Percentiles rank a stretch among this genome's conserved stretches.
These are phyloP conservation scores for Sacculina carcini DNA, from an alignment of 2,888 invertebrate genomes.

Conservation along the genomic window DNA sequence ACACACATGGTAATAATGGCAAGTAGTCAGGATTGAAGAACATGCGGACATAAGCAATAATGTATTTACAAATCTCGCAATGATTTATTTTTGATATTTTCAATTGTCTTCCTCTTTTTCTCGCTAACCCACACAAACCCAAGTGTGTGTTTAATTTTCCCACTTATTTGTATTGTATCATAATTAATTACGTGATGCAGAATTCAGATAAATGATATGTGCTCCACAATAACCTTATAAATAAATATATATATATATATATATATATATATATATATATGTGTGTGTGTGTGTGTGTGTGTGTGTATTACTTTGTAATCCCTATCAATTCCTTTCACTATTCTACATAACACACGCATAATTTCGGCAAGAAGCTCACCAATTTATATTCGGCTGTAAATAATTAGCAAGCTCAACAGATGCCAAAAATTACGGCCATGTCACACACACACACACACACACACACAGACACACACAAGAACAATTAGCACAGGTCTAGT, in stretches of 20 bases:
- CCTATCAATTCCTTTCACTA: no score
- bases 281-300: no score
- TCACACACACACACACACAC: background rate
- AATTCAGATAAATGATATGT: slow-evolving; percentile 2
- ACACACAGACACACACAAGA: background rate
- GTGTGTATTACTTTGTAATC: no score
- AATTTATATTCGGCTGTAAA: no score
- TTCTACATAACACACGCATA: no score
- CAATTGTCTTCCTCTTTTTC: background rate
- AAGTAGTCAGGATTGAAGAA: background rate
- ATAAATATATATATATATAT: slow-evolving; percentile 4
- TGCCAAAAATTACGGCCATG: no score
- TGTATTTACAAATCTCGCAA: background rate
- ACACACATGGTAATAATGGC: background rate
- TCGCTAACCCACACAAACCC: no score
- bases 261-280: slow-evolving; percentile 5
- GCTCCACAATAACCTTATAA: slow-evolving; percentile 2
- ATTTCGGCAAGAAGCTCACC: no score
- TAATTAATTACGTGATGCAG: background rate
- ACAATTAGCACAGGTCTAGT: no score
- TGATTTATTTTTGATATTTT: background rate
- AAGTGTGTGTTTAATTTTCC: no score
- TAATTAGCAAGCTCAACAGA: no score
- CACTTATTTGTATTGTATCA: no score
- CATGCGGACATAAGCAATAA: background rate